Conservation (phyloP, 53 echinoderm and acorn worm species). For the Arbacia lixula region DNA sequence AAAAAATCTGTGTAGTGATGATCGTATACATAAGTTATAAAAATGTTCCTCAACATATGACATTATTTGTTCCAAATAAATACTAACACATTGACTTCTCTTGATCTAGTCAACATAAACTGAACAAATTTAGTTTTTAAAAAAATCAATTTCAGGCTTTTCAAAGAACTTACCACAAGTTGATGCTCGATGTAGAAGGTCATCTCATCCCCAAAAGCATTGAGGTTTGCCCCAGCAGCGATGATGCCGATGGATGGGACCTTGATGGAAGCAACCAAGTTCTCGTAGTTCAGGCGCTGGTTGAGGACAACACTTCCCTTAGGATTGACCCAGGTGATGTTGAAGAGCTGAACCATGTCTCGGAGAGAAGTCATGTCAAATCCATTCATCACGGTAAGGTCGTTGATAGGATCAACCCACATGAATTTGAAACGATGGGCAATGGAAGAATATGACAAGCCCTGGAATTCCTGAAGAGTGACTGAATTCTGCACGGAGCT, state of each 20-base stretch:
- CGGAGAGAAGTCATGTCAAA: constrained; percentile 9
- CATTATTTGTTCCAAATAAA: no score
- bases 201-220: constrained; percentile 59
- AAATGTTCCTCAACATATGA: no score
- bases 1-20: no score
- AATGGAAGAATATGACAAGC: neutral
- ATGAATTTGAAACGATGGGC: constrained; percentile 22
- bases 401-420: constrained; percentile 37
- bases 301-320: constrained; percentile 55
- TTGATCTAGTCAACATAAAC: no score
- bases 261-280: constrained; percentile 47
- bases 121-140: no score
- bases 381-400: constrained; percentile 31
- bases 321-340: constrained; percentile 37
- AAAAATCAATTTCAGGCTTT: no score
- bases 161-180: constrained; percentile 59
- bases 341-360: constrained; percentile 47
- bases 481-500: constrained; percentile 25
- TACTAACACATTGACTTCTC: no score
- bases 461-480: constrained; percentile 3
- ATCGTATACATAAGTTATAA: no score
- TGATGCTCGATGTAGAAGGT: constrained; percentile 59
- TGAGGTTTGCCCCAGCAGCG: constrained; percentile 61
- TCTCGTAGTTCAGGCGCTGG: constrained; percentile 58
- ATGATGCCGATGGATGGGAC: constrained; percentile 60